phyloP scores from a whole-genome alignment of 1,140 invertebrate genomes.

The Caerostris darwini region DNA sequence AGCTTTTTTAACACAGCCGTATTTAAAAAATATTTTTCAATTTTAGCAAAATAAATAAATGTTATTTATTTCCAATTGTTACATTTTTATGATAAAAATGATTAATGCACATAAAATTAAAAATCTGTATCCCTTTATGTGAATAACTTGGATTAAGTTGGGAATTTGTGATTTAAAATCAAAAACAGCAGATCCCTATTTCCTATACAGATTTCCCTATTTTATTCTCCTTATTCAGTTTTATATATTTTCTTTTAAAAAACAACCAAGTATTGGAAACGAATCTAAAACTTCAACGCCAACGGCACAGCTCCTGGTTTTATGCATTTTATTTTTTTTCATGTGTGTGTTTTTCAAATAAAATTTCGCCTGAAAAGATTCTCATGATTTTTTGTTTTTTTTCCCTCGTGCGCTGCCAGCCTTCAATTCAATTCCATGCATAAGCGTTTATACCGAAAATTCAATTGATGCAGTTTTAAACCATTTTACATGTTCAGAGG shows the following conservation, averaged over 20 bases:
- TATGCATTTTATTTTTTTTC: too few relatives aligned
- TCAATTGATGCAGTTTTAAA: slow-evolving; percentile 37
- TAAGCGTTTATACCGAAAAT: slow-evolving; percentile 15
- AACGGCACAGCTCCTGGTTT: neutral
- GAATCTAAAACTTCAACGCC: neutral
- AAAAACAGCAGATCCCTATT: neutral
- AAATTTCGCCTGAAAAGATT: neutral
- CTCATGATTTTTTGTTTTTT: neutral
- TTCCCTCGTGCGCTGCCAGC: too few relatives aligned
- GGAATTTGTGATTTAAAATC: neutral
- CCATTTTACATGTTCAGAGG: neutral
- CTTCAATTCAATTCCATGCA: too few relatives aligned
- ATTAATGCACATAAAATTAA: too few relatives aligned
- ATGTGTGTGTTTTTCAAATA: neutral
- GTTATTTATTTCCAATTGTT: too few relatives aligned
- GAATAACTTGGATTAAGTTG: neutral
- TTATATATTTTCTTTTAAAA: neutral
- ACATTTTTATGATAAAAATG: too few relatives aligned
- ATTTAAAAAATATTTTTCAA: too few relatives aligned
- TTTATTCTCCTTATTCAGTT: neutral
- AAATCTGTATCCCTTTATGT: neutral
- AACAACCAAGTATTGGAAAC: neutral
- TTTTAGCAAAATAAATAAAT: too few relatives aligned
- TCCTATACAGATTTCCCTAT: neutral
- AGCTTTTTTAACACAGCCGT: too few relatives aligned